Percentiles rank a stretch among this genome's conserved stretches.
Evolutionary conservation across 2,113 vertebrate species (phyloP).

Genomic region (Cyrtonyx montezumae): DNA sequence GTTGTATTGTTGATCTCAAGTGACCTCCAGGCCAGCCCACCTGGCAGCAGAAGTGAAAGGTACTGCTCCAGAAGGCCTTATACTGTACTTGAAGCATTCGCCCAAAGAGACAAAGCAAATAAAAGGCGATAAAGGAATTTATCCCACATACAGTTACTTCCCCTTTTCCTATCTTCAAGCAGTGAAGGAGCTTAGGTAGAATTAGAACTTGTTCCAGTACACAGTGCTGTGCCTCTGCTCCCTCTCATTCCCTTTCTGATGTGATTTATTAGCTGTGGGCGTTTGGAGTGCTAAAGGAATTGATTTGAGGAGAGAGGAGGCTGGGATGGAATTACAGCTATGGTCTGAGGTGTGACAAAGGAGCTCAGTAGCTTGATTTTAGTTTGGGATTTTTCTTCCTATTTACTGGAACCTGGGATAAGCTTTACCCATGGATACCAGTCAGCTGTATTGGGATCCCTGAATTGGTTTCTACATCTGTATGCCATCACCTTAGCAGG

Average conservation of each 20-base stretch:
- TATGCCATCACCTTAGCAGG: not conserved
- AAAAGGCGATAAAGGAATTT: not conserved
- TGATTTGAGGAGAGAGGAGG: not conserved
- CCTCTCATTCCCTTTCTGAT: not conserved
- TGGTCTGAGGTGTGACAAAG: not conserved
- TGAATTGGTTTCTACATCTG: not conserved
- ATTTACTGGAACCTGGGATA: not conserved
- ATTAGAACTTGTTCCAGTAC: not conserved
- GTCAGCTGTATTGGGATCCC: not conserved
- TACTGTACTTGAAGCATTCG: fast-evolving
- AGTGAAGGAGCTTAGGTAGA: not conserved
- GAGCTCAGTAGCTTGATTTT: not conserved
- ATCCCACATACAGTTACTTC: not conserved
- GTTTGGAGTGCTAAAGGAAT: not conserved
- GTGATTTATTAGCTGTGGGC: not conserved
- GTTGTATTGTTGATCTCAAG: not conserved
- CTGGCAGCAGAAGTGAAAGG: too few species aligned
- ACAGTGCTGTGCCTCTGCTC: not conserved
- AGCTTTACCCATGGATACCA: not conserved
- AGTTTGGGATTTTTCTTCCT: not conserved
- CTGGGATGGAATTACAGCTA: not conserved
- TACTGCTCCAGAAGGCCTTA: not conserved
- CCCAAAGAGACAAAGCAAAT: not conserved
- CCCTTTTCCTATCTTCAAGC: not conserved
- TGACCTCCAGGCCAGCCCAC: not conserved